A percentile compares a stretch with the other conserved stretches of the same genome.
phyloP scores from a whole-genome alignment of 2,888 invertebrate species.

The Thysanoteuthis rhombus region DNA sequence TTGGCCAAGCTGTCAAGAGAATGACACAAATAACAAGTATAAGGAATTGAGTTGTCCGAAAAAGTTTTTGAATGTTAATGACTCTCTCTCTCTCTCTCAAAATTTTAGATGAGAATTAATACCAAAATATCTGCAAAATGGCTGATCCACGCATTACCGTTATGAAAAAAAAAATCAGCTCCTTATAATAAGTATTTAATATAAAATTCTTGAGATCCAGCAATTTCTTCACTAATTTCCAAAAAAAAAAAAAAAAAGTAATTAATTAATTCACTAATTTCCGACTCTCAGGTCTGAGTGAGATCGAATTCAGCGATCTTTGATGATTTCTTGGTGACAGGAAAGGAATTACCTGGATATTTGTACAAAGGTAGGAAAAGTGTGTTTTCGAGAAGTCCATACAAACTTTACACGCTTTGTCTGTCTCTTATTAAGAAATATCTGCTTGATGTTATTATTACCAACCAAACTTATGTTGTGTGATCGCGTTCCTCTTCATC shows the following conservation, averaged over 20 bases:
- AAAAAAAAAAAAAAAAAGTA: background rate
- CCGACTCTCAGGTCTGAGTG: slow-evolving; percentile 32
- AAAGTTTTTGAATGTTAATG: too few relatives aligned
- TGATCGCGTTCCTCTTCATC: slow-evolving; percentile 21
- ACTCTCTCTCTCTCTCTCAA: too few relatives aligned
- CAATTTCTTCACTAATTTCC: background rate
- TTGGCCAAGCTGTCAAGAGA: too few relatives aligned
- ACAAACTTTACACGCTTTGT: slow-evolving; percentile 26
- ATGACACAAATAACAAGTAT: too few relatives aligned
- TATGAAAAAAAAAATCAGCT: background rate
- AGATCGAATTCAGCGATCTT: slow-evolving; percentile 30
- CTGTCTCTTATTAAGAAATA: slow-evolving; percentile 18
- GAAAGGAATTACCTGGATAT: slow-evolving; percentile 22
- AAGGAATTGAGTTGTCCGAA: too few relatives aligned
- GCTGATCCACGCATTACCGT: background rate
- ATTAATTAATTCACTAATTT: slow-evolving; percentile 27
- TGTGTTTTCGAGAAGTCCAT: slow-evolving; percentile 28
- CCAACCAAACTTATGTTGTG: slow-evolving; percentile 18
- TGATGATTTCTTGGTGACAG: slow-evolving; percentile 27
- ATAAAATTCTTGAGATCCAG: background rate
- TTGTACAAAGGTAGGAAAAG: slow-evolving; percentile 27
- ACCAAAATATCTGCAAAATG: background rate
- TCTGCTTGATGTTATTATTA: slow-evolving; percentile 27
- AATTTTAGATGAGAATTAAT: too few relatives aligned
- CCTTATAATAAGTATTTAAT: background rate